A percentile compares a stretch with the other conserved stretches of the same genome.
Conservation (phyloP, 2,888 invertebrate genomes). For the Schizaphis graminum region DNA sequence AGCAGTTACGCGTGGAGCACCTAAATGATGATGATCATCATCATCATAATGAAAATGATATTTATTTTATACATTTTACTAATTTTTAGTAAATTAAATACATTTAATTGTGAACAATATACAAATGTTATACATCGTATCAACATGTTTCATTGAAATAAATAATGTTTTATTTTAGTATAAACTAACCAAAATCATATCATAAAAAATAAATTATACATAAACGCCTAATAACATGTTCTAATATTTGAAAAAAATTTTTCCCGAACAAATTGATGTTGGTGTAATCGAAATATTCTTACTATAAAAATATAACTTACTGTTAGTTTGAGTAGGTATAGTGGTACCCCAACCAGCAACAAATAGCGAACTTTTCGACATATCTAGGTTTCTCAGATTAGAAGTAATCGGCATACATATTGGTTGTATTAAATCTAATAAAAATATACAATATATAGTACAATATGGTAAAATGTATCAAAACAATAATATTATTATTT, state of each 20-base stretch:
- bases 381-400: background rate
- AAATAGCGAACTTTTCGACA: background rate
- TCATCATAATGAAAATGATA: background rate
- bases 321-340: background rate
- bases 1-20: background rate
- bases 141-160: background rate
- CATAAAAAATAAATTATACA: too few relatives aligned
- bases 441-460: constrained; percentile 7
- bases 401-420: constrained; percentile 46
- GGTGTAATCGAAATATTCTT: background rate
- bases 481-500: background rate
- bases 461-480: too few relatives aligned
- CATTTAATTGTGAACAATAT: background rate
- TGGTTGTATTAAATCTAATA: constrained; percentile 56
- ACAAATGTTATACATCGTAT: background rate
- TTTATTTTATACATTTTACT: background rate
- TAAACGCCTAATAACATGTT: too few relatives aligned
- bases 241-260: background rate
- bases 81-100: background rate
- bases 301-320: background rate
- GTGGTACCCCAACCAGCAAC: constrained; percentile 61
- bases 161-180: background rate
- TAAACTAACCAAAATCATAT: too few relatives aligned
- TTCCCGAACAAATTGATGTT: background rate
- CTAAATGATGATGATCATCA: background rate